Percentiles rank a stretch among this genome's conserved stretches.
Conservation (phyloP, 2,113 vertebrate species). For the Oncorhynchus masou region DNA sequence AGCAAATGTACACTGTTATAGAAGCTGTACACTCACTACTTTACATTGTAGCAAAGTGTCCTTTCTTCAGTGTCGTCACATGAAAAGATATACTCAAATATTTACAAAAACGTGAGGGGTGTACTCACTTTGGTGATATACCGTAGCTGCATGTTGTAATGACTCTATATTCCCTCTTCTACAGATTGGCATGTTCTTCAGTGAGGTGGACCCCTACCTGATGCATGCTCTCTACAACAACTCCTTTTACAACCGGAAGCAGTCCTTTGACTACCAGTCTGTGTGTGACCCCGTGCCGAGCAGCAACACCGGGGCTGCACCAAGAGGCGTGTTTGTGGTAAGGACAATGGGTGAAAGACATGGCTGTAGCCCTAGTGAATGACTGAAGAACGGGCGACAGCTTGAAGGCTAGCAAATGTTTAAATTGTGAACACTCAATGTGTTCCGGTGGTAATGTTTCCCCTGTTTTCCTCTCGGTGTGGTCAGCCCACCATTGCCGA, state of each 20-base stretch:
- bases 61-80: too few relatives aligned
- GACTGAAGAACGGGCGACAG: too few relatives aligned
- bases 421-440: too few relatives aligned
- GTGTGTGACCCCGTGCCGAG: slow-evolving; percentile 85
- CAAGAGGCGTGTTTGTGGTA: slow-evolving; percentile 91
- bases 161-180: slow-evolving; percentile 11
- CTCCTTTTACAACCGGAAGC: slow-evolving; percentile 90
- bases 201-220: slow-evolving; percentile 89
- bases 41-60: too few relatives aligned
- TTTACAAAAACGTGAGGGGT: too few relatives aligned
- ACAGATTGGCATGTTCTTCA: slow-evolving; percentile 97
- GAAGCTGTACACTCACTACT: too few relatives aligned
- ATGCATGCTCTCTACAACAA: slow-evolving; percentile 96
- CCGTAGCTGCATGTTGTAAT: too few relatives aligned
- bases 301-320: slow-evolving; percentile 87
- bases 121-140: too few relatives aligned
- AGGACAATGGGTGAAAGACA: slow-evolving; percentile 36
- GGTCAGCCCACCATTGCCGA: slow-evolving; percentile 91
- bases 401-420: too few relatives aligned
- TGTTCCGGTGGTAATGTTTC: neutral
- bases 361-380: too few relatives aligned
- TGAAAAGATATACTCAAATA: too few relatives aligned
- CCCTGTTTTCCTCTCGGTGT: neutral
- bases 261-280: slow-evolving; percentile 93
- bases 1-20: too few relatives aligned